These are phyloP conservation scores for Mastacembelus armatus DNA, from an alignment of 2,797 vertebrate genomes.

Conservation along the genomic window DNA sequence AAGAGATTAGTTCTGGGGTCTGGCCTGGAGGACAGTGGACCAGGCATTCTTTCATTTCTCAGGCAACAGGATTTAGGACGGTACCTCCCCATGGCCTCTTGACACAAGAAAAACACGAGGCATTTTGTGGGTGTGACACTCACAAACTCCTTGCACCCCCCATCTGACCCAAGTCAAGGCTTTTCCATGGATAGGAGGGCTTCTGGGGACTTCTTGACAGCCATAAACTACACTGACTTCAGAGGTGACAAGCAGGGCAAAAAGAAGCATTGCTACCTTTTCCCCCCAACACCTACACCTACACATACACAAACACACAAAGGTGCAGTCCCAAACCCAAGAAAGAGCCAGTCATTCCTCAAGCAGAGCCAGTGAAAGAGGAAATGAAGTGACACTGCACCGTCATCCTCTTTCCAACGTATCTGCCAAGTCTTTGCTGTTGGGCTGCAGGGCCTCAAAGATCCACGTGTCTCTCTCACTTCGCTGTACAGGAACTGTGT, in stretches of 20 bases:
- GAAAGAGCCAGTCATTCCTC: constrained; percentile 63
- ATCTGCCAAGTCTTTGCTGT: constrained; percentile 64
- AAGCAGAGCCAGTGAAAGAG: constrained; percentile 58
- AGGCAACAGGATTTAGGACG: constrained; percentile 73
- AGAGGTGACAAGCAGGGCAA: constrained; percentile 55
- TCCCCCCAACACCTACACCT: constrained; percentile 20
- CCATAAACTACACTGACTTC: constrained; percentile 63
- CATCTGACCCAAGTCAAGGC: constrained; percentile 41
- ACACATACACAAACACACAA: constrained; percentile 8
- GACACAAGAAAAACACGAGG: constrained; percentile 69
- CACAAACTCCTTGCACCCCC: not conserved
- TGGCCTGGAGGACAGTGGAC: constrained; percentile 77
- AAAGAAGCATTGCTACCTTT: constrained; percentile 7
- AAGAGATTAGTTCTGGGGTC: constrained; percentile 79
- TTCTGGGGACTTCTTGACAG: constrained; percentile 69
- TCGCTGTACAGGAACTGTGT: constrained; percentile 39
- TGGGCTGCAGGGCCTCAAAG: constrained; percentile 42
- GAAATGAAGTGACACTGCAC: constrained; percentile 68
- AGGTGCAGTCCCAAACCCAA: constrained; percentile 22
- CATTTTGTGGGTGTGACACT: constrained; percentile 47
- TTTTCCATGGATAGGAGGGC: constrained; percentile 42
- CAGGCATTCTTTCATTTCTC: constrained; percentile 74
- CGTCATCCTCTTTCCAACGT: constrained; percentile 64
- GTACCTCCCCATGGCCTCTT: constrained; percentile 68
- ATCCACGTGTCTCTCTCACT: constrained; percentile 43